Evolutionary conservation across 1,140 invertebrate species (phyloP), one percentile per base, ranked within the genome.

Genomic region (Wasmannia auropunctata): DNA sequence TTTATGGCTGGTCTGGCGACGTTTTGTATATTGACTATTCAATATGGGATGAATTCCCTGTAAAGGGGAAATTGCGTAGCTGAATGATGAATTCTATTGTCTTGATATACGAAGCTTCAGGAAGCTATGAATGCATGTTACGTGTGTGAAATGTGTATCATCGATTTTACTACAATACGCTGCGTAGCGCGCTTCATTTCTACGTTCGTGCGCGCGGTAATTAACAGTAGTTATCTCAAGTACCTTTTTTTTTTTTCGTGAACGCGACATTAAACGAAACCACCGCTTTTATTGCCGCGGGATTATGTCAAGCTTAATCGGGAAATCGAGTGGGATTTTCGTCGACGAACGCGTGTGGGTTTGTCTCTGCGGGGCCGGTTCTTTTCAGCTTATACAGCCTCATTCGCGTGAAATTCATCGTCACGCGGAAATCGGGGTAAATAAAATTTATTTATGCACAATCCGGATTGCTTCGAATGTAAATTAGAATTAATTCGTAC

Each of bases 21-120:
- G 22, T 25, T 67, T 43, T 22, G 34, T 67, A 67, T 67, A 46
- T 46, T 67, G 14, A 65, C 77, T 43, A 58, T 46, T 60, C 14
- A 11, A 11, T 43, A 8, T 46, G 6, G 22, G 14, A 11, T 8
- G 14, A 46, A 67, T 67, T 6, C 14, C 14, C 37, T 46, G 3
- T 67, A 43, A 31, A 72, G 3, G 28, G n/a, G 19, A 70, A 81
- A 83, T 83, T 74, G 51, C 51, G 74, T 22, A 25, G 11, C 19
- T 56, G 37, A 81, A 56, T 37, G 37, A 72, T 31, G 11, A 65
- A 54, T 63, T 25, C 14, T 81, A 58, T 81, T 74, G 51, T 83
- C 67, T 54, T 28, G 19, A 3, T 56, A 67, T 11, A 31, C 46
- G 54, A 74, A 74, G 25, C 28, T 60, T 40, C 67, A 22, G 25